A percentile compares a stretch with the other conserved stretches of the same genome.
These are phyloP conservation scores for Eretmocerus hayati DNA, from an alignment of 2,888 invertebrate genomes.

Conservation along the genomic window DNA sequence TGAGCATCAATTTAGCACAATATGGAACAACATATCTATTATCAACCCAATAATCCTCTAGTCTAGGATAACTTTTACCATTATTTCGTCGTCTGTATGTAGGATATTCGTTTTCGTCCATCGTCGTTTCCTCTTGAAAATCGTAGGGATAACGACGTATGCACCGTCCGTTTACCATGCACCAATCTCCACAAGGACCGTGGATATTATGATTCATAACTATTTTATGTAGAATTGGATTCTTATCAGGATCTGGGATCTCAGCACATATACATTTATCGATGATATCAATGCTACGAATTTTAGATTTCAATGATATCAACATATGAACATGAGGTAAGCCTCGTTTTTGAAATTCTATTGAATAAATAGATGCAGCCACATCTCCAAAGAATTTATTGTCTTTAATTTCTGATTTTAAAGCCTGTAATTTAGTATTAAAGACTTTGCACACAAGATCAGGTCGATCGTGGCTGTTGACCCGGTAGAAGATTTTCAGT, in stretches of 20 bases:
- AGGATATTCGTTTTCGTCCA: slow-evolving; percentile 27
- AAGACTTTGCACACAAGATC: slow-evolving; percentile 16
- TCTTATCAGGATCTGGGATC: slow-evolving; percentile 27
- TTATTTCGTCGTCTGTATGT: slow-evolving; percentile 23
- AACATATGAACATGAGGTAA: slow-evolving; percentile 13
- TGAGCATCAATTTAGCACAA: slow-evolving; percentile 20
- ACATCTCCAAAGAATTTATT: slow-evolving; percentile 21
- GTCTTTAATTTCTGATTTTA: slow-evolving; percentile 13
- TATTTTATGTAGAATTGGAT: slow-evolving; percentile 29
- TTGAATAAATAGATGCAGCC: slow-evolving; percentile 16
- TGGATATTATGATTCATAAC: slow-evolving; percentile 36
- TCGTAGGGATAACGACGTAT: not conserved
- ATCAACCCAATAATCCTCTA: slow-evolving; percentile 23
- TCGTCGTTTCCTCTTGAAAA: slow-evolving; percentile 16
- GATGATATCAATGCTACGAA: slow-evolving; percentile 9
- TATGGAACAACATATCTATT: slow-evolving; percentile 35
- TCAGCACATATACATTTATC: slow-evolving; percentile 29
- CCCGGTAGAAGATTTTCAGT: slow-evolving; percentile 10
- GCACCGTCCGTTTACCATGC: not conserved
- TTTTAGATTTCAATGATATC: slow-evolving; percentile 15
- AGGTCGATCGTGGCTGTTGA: slow-evolving; percentile 18
- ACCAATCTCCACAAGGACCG: slow-evolving; percentile 33
- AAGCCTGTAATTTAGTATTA: slow-evolving; percentile 15
- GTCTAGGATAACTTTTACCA: slow-evolving; percentile 13
- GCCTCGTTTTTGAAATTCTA: no score